Evolutionary conservation across 2,888 invertebrate genomes (phyloP), one percentile per base, ranked within the genome.

Genomic region (Dolomedes plantarius): DNA sequence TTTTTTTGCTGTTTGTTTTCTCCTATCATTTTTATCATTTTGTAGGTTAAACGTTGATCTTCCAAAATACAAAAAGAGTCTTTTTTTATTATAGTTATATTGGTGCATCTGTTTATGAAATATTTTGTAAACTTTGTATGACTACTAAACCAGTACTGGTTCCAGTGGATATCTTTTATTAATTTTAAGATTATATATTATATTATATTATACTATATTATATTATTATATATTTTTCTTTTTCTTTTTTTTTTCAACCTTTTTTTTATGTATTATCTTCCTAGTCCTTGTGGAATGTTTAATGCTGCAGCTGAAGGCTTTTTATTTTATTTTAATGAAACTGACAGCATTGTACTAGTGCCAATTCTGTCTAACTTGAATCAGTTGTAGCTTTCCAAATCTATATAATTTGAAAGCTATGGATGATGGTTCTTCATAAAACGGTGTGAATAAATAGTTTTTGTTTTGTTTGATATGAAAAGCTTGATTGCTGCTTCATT

Each of bases 221-320:
- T 46, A 46, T 46, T n/a, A n/a, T n/a, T n/a, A n/a, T n/a, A n/a
- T n/a, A n/a, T n/a, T n/a, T n/a, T 36, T 36, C 9, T 46, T 46
- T 46, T 16, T 46, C n/a, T 13, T 13, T 36, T 16, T n/a, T n/a
- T n/a, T n/a, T n/a, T n/a, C n/a, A n/a, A n/a, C n/a, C n/a, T 36
- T 36, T 56, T 56, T 56, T 46, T 73, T 73, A 75, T 80, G 80
- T 86, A 80, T 80, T 86, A 86, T 86, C 67, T 75, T 80, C 86
- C 86, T 86, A 86, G 86, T 86, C 86, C 67, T 80, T 86, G 67
- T 75, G 86, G 86, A 86, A 76, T 86, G 86, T 80, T 86, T 86
- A 72, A 86, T 80, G 79, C 80, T 86, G 80, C 36, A 69, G 78
- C 85, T 69, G 28, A 74, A 73, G 64, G 28, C 67, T 65, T 77